Percentiles rank a stretch among this genome's conserved stretches.
phyloP scores from a whole-genome alignment of 2,113 vertebrate species.

The Corythornis vintsioides region DNA sequence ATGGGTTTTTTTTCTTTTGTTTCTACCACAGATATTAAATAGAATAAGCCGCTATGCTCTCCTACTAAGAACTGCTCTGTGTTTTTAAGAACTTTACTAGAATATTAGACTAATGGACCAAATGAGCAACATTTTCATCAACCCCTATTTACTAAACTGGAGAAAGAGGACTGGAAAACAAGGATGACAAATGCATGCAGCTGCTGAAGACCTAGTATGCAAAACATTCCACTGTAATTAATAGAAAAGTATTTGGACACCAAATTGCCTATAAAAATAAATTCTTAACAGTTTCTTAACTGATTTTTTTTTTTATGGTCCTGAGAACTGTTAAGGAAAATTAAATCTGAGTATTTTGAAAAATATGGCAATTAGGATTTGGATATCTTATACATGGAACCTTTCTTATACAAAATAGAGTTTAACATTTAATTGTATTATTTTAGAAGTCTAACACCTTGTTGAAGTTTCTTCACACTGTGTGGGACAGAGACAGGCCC shows the following conservation, averaged over 20 bases:
- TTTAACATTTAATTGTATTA: background rate
- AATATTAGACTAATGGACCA: background rate
- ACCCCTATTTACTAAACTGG: background rate
- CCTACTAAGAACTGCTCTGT: background rate
- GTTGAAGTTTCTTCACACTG: background rate
- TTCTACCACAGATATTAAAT: background rate
- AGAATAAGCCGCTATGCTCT: background rate
- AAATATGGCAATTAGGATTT: background rate
- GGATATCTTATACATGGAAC: background rate
- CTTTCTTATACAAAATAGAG: background rate
- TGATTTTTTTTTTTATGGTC: background rate
- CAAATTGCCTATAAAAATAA: background rate
- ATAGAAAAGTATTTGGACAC: background rate
- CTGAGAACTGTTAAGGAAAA: background rate
- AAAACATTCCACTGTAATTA: background rate
- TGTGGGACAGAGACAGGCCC: background rate
- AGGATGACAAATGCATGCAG: background rate
- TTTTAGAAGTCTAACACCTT: background rate
- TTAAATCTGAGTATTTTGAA: background rate
- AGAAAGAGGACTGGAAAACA: background rate
- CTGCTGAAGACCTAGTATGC: background rate
- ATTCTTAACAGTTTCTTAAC: background rate
- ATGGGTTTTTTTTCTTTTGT: too few relatives aligned
- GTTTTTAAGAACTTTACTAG: background rate
- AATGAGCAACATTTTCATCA: background rate